Evolutionary conservation across 2,113 vertebrate species (phyloP), one percentile per base, ranked within the genome.

Genomic region (Orthonyx spaldingii): DNA sequence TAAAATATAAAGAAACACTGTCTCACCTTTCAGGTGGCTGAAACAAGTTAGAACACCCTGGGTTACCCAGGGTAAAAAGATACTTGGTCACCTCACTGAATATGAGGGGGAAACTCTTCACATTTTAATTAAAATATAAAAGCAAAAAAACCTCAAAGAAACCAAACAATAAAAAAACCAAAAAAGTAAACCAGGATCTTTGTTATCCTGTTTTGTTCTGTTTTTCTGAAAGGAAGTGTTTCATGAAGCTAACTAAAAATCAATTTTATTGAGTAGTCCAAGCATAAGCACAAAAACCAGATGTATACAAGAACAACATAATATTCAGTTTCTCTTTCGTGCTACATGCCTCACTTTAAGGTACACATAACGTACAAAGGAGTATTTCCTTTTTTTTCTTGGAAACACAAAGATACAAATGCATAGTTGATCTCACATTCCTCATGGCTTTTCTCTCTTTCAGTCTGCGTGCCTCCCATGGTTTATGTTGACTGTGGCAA

Each of bases 401-500:
- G 37, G 23, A 82, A 81, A 50, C 12, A 19, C 14, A 44, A 59
- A 78, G 41, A 16, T 46, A 28, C 3, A 50, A 60, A n/a, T 42
- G 52, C 7, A 33, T 44, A 6, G 16, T 39, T 83, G 52, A 39
- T 44, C n/a, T 86, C 41, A 68, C 11, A 32, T 91, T 88, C 69
- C 89, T 84, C 6, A 12, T 32, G 44, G 7, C 13, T 76, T 69
- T 91, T 93, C 30, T 94, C n/a, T 91, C 70, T 81, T 68, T 26
- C 69, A 98, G 97, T 82, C 26, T 99, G 99, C 2, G 0, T 13
- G 3, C 47, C 89, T 7, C 99, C 99, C 27, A 99, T 99, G 99
- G 95, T 97, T 55, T 99, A 98, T 74, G 97, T 98, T 6, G 97
- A 99, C 95, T 99, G 99, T 64, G 94, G 66, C 61, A 98, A 96